Base-by-base conservation (phyloP, 2,797 vertebrate genomes). In the Sebastolobus altivelis region DNA sequence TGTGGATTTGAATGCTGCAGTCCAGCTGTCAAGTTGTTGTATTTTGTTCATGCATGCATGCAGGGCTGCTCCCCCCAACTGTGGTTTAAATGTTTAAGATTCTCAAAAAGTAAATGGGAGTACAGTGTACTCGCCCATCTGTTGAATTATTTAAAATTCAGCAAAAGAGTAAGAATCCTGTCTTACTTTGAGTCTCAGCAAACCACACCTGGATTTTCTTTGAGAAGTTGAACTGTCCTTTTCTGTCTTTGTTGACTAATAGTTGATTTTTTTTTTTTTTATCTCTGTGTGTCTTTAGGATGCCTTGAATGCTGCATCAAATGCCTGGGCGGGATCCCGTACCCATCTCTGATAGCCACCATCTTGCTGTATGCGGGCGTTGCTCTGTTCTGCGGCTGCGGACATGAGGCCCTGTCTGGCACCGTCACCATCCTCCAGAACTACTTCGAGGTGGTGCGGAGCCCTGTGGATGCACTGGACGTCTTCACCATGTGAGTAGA, bases 281-380 rank as follows among this genome's bases (percentile, higher is more conserved):
- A 11, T 38, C 1, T 35, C 8, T 79, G 4, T 81, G 35, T 59
- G 3, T 90, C 58, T 63, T 66, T 13, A 99, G 98, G 98, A 88
- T 99, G 98, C 91, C 97, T 99, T 0, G 98, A 99, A 87, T 99
- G 98, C 91, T 99, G 98, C 89, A 97, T 99, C 93, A 99, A 99
- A 95, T 99, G 98, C 91, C 94, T 99, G 90, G 97, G 98, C 18
- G 98, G 98, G 33, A 99, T 99, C 87, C 98, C 98, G 2, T 99
- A 99, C 1, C 98, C 98, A 0, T 99, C 98, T 33, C 93, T 99
- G 79, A 96, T 99, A 16, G 98, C 98, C 72, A 99, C 98, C 88
- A 98, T 99, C 94, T 93, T 99, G 92, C 96, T 99, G 20, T 99
- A 99, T 0, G 98, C 98, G 2, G 98, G 98, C 0, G 98, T 99